Conservation (phyloP, 1,140 invertebrate species). For the Heliconius hewitsoni region DNA sequence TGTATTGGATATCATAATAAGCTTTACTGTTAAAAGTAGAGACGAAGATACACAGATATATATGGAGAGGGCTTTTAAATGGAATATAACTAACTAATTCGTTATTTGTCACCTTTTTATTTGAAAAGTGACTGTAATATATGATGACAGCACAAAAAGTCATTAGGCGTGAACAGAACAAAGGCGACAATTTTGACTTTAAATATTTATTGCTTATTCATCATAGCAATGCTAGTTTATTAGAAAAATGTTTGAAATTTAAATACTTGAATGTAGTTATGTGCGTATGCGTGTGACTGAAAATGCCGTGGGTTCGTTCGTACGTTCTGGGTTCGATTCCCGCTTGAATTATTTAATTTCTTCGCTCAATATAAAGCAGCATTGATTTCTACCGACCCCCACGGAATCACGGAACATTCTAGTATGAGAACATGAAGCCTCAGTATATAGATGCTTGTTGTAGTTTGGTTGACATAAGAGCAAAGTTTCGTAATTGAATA, state of each 20-base stretch:
- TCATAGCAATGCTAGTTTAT: not conserved
- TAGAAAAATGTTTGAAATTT: not conserved
- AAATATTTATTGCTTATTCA: not conserved
- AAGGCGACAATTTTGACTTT: not conserved
- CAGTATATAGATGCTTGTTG: not conserved
- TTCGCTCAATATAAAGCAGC: no score
- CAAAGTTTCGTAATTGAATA: constrained; percentile 3
- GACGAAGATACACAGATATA: no score
- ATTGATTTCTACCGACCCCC: no score
- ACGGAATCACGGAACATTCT: not conserved
- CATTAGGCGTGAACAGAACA: constrained; percentile 7
- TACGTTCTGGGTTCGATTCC: no score
- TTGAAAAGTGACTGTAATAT: not conserved
- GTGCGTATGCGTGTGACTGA: no score
- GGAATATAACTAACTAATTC: not conserved
- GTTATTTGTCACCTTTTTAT: not conserved
- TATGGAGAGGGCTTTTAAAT: not conserved
- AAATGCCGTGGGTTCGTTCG: no score
- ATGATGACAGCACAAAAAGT: not conserved
- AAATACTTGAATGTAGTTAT: not conserved
- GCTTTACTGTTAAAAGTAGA: no score
- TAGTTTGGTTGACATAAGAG: not conserved
- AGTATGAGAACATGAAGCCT: not conserved
- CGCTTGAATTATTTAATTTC: no score
- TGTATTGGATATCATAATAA: no score